phyloP scores from a whole-genome alignment of 2,113 vertebrate genomes.

The Rattus rattus region DNA sequence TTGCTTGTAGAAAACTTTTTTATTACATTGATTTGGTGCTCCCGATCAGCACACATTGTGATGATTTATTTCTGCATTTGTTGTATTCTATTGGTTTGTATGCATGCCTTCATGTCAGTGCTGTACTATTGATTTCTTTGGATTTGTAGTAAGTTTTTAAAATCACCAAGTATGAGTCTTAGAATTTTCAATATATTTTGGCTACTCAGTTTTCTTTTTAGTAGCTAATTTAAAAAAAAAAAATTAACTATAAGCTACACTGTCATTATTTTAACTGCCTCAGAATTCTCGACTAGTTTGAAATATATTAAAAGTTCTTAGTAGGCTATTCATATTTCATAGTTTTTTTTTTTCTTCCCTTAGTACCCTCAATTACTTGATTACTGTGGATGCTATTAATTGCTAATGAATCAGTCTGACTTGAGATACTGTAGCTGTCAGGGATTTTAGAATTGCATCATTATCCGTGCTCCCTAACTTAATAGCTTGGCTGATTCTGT shows the following conservation, averaged over 20 bases:
- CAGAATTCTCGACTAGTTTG: background rate
- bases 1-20: conserved; percentile 13
- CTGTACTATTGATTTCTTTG: background rate
- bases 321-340: background rate
- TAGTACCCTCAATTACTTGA: background rate
- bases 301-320: conserved; percentile 2
- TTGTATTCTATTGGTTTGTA: background rate
- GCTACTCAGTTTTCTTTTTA: background rate
- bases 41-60: background rate
- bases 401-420: background rate
- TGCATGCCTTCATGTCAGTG: background rate
- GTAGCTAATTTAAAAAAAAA: background rate
- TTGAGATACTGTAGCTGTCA: background rate
- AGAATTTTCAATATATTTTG: conserved; percentile 23
- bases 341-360: background rate
- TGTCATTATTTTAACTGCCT: background rate
- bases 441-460: background rate
- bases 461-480: background rate
- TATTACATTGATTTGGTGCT: background rate
- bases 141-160: background rate
- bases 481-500: background rate
- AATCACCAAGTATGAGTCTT: background rate
- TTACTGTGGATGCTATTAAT: background rate
- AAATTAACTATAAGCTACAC: background rate
- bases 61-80: background rate